Evolutionary conservation across 2,888 invertebrate genomes (phyloP), one percentile per base, ranked within the genome.

Genomic region (Drosophila ustulata): DNA sequence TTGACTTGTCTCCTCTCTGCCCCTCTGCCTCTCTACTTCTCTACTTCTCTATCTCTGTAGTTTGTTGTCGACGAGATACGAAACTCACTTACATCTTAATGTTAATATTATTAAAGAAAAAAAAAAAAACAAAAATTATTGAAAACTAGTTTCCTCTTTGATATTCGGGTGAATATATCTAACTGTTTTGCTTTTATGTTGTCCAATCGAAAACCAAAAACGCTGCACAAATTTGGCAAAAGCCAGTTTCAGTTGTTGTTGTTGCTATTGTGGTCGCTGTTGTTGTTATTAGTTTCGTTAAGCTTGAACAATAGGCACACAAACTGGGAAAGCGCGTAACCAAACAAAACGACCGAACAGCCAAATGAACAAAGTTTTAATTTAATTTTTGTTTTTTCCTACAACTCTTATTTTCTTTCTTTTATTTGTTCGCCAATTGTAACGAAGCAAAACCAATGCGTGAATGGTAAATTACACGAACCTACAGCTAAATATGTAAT

Each of bases 211-310:
- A 65, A 63, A 58, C 32, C 50, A 57, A 70, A 67, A 64, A 47
- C 53, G 51, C 67, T 71, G 75, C 78, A 75, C 75, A 71, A 75
- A 80, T 63, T 86, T 75, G 87, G 83, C 84, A 69, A 83, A 78
- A 83, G 67, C 81, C 26, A 75, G 81, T 80, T 83, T 69, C 45
- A 37, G 46, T 49, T 61, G 45, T 41, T 46, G 32, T 39, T 52
- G 71, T 34, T 52, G 26, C 25, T 57, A 47, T 52, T 53, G 47
- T 39, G 46, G 23, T 43, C 57, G 23, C 47, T 34, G 49, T 52
- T 49, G 37, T 41, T 46, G 26, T n/a, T 50, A 34, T 34, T 57
- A 51, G 23, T 52, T 62, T 50, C 57, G 57, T 57, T 52, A 28
- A 37, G 49, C 39, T 45, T 39, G 41, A 58, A 52, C 53, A 77